Percentiles rank a stretch among this genome's conserved stretches.
Evolutionary conservation across 2,113 vertebrate species (phyloP).

Genomic region (Xenopus borealis): DNA sequence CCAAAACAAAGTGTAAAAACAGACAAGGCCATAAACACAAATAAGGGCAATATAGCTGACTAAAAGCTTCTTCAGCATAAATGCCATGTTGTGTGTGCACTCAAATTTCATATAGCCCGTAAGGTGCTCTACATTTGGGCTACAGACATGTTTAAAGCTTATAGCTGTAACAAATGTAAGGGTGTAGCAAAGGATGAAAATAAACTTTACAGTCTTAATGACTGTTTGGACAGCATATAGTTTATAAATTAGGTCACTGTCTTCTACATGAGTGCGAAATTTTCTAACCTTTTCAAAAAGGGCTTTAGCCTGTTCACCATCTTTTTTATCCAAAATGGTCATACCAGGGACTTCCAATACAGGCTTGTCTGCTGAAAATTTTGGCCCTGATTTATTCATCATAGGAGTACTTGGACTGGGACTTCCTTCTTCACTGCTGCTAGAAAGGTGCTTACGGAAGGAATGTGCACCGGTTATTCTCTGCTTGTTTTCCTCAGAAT

Average conservation of each 20-base stretch:
- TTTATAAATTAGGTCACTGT: slow-evolving; percentile 95
- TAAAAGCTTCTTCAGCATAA: slow-evolving; percentile 93
- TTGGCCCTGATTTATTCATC: slow-evolving; percentile 85
- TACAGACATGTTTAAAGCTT: slow-evolving; percentile 86
- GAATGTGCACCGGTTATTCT: slow-evolving; percentile 83
- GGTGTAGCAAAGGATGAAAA: slow-evolving; percentile 92
- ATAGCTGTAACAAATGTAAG: slow-evolving; percentile 92
- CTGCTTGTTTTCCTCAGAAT: slow-evolving; percentile 96
- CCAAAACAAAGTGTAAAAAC: slow-evolving; percentile 95
- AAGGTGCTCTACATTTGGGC: slow-evolving; percentile 86
- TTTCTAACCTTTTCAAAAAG: slow-evolving; percentile 97
- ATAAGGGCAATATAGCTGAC: slow-evolving; percentile 96
- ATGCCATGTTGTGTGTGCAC: slow-evolving; percentile 97
- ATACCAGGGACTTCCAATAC: slow-evolving; percentile 90
- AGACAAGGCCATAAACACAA: slow-evolving; percentile 90
- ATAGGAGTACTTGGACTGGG: slow-evolving; percentile 87
- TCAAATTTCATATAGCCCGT: slow-evolving; percentile 88
- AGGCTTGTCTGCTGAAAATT: slow-evolving; percentile 90
- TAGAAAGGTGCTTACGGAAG: slow-evolving; percentile 90
- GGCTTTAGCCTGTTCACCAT: slow-evolving; percentile 95
- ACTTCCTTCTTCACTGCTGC: slow-evolving; percentile 92
- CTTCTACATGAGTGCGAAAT: slow-evolving; percentile 92
- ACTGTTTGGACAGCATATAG: slow-evolving; percentile 93
- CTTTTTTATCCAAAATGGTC: slow-evolving; percentile 97
- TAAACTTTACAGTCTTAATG: slow-evolving; percentile 95